Evolutionary conservation across 1,140 invertebrate species (phyloP).

Genomic region (Nylanderia fulva): DNA sequence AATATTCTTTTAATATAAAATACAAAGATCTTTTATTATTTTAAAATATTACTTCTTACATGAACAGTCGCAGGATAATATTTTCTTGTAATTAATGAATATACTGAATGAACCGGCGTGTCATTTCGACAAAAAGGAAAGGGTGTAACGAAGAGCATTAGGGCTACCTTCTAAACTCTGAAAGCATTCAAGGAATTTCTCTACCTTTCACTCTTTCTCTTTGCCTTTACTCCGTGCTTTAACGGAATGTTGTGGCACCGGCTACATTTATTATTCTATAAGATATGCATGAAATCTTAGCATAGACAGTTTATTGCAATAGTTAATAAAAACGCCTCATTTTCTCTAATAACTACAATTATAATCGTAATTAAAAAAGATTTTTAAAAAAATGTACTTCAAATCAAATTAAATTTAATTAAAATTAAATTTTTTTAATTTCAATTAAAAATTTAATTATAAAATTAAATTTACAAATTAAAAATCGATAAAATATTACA

Average conservation of each 20-base stretch:
- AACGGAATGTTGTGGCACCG: conserved; percentile 76
- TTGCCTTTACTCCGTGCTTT: not conserved
- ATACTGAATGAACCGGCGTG: conserved; percentile 82
- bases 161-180: conserved; percentile 78
- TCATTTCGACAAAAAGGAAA: conserved; percentile 79
- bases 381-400: not conserved
- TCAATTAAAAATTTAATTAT: not conserved
- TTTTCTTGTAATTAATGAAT: conserved; percentile 85
- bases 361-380: not conserved
- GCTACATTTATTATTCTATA: conserved; percentile 80
- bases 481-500: not conserved
- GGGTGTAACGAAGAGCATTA: conserved; percentile 80
- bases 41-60: conserved; percentile 68
- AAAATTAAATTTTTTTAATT: not conserved
- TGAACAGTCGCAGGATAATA: conserved; percentile 78
- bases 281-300: conserved; percentile 70
- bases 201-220: conserved; percentile 61
- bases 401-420: conserved; percentile 1
- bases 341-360: conserved; percentile 21
- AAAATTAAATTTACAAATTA: not conserved
- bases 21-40: not conserved
- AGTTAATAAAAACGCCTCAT: not conserved
- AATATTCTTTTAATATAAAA: not conserved
- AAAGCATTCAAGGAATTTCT: conserved; percentile 79
- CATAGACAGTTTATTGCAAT: conserved; percentile 37